phyloP scores from a whole-genome alignment of 2,888 invertebrate genomes.

The Silvanus unidentatus region DNA sequence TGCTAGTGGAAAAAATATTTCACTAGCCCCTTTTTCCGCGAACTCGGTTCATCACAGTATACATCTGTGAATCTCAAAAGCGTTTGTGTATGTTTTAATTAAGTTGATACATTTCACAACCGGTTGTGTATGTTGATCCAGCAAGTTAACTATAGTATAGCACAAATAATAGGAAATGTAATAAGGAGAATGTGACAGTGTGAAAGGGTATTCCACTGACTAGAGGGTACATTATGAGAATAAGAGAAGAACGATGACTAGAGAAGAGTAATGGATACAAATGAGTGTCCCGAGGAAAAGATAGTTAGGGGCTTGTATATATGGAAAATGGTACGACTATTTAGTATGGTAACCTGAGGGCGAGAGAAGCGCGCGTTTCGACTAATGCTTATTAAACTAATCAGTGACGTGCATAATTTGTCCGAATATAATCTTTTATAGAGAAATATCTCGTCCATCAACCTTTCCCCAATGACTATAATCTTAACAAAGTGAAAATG shows the following conservation, averaged over 20 bases:
- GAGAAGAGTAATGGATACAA: slow-evolving; percentile 23
- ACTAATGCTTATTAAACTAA: slow-evolving; percentile 44
- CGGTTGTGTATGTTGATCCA: too few relatives aligned
- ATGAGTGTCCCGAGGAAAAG: slow-evolving; percentile 18
- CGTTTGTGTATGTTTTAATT: slow-evolving; percentile 1
- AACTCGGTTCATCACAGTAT: too few relatives aligned
- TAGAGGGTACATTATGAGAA: neutral
- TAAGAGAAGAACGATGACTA: neutral
- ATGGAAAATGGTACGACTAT: neutral
- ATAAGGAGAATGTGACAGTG: slow-evolving; percentile 23
- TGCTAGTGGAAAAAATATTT: too few relatives aligned
- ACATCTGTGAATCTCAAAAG: too few relatives aligned
- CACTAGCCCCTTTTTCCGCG: too few relatives aligned
- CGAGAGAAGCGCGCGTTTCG: slow-evolving; percentile 15
- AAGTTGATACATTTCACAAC: neutral
- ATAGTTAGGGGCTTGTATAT: slow-evolving; percentile 13
- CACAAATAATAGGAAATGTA: slow-evolving; percentile 26
- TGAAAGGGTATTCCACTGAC: slow-evolving; percentile 10
- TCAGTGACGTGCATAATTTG: slow-evolving; percentile 44
- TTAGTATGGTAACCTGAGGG: too few relatives aligned
- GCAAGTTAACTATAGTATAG: slow-evolving; percentile 7
- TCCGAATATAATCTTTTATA: slow-evolving; percentile 37
- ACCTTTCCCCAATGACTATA: slow-evolving; percentile 36
- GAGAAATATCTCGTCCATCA: slow-evolving; percentile 11
- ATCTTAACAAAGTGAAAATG: slow-evolving; percentile 44